These are phyloP conservation scores for Eulithis prunata DNA, from an alignment of 2,888 invertebrate species.

Conservation along the genomic window DNA sequence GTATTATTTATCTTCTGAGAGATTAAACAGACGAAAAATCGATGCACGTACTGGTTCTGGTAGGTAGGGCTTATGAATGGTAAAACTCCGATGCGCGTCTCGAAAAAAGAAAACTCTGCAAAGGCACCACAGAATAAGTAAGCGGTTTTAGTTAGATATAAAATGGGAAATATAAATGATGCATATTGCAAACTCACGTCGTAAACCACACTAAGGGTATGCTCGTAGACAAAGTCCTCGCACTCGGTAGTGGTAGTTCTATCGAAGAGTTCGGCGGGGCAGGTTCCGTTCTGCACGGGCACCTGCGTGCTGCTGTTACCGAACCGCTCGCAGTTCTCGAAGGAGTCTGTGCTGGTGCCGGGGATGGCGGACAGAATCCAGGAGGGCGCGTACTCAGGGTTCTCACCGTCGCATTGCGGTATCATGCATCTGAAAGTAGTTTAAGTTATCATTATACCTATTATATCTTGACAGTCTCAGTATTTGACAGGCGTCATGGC, in stretches of 20 bases:
- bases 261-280: constrained; percentile 67
- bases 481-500: too few relatives aligned
- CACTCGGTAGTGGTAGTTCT: constrained; percentile 51
- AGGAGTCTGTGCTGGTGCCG: constrained; percentile 49
- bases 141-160: too few relatives aligned
- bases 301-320: constrained; percentile 46
- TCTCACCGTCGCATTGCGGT: constrained; percentile 62
- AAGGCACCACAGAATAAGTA: too few relatives aligned
- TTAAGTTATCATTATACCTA: neutral
- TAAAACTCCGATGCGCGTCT: too few relatives aligned
- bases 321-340: constrained; percentile 66
- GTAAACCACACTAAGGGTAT: constrained; percentile 69
- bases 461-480: too few relatives aligned
- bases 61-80: too few relatives aligned
- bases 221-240: constrained; percentile 64
- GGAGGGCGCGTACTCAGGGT: constrained; percentile 58
- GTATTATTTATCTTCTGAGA: too few relatives aligned
- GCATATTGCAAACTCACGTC: constrained; percentile 60
- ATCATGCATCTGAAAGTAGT: constrained; percentile 60
- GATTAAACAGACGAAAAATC: too few relatives aligned
- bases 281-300: constrained; percentile 45
- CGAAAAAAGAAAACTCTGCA: too few relatives aligned
- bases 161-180: too few relatives aligned
- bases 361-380: constrained; percentile 71
- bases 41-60: too few relatives aligned